Evolutionary conservation across 2,797 vertebrate genomes (phyloP), one percentile per base, ranked within the genome.

Genomic region (Huso huso): DNA sequence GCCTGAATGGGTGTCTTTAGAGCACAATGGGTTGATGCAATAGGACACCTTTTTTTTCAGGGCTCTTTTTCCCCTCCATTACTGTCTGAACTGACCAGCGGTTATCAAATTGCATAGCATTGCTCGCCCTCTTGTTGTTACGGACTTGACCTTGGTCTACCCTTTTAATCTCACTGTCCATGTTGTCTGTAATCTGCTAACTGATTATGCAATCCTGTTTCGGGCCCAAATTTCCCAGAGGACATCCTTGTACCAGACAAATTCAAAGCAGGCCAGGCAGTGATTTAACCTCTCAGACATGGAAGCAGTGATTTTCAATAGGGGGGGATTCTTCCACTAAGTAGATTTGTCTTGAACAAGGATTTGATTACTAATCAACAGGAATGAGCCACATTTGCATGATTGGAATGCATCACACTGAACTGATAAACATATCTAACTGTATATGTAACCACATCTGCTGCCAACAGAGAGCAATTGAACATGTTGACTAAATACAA

Each of bases 161-260:
- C 64, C 66, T 48, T 72, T 58, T 69, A 59, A 70, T 74, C 70
- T 64, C 37, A 68, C 68, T 71, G 68, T 75, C 68, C 72, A 70
- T 65, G 62, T 68, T 72, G 58, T 73, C 72, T 73, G 62, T 62
- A 53, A 65, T 59, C 62, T 70, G 48, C 52, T 48, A 64, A 63
- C 75, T 62, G 65, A 72, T 77, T 73, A 75, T 64, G 76, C 71
- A 62, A 57, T 61, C 71, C 69, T 52, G 60, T 75, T 69, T 64
- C 71, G 62, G 63, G 65, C 59, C 74, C 72, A 72, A 49, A 75
- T 74, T 73, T 73, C 73, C 71, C 71, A 63, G n/a, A 66, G 71
- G 74, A 76, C 71, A 59, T 58, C 61, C 61, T 62, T 48, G 62
- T 64, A 66, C 63, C 66, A 62, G 61, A 66, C 48, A 48, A 48